A percentile compares a stretch with the other conserved stretches of the same genome.
Evolutionary conservation across 1,140 invertebrate species (phyloP).

Genomic region (Conopomorpha cramerella): DNA sequence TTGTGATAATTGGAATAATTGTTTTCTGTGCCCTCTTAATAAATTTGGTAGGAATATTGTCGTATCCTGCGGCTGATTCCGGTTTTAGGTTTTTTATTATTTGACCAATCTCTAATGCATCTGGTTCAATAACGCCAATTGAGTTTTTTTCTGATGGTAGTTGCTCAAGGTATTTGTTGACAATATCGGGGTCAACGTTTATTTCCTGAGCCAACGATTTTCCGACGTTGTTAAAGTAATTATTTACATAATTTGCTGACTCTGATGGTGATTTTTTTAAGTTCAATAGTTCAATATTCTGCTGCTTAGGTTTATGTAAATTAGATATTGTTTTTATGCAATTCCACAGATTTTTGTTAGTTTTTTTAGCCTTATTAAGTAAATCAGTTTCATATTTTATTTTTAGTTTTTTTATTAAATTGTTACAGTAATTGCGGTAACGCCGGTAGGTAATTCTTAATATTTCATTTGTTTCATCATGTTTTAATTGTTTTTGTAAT

Average conservation of each 20-base stretch:
- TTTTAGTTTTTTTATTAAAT: conserved; percentile 1
- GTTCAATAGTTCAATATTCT: neutral
- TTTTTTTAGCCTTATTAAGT: conserved; percentile 1
- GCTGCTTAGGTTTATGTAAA: neutral
- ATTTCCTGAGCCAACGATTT: neutral
- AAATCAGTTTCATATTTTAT: conserved; percentile 2
- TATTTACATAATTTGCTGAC: conserved; percentile 1
- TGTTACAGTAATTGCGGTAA: neutral
- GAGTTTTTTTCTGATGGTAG: neutral
- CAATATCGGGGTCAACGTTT: neutral
- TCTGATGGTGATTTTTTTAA: neutral
- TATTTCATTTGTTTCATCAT: neutral
- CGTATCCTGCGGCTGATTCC: neutral
- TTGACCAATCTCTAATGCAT: neutral
- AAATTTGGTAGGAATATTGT: neutral
- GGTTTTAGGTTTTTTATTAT: neutral
- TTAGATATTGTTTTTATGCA: conserved; percentile 2
- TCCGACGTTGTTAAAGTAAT: conserved; percentile 1
- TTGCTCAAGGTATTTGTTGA: neutral
- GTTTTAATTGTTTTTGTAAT: conserved; percentile 1
- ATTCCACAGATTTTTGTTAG: conserved; percentile 3
- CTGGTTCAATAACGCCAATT: neutral
- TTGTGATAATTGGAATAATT: neutral
- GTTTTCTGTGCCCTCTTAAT: neutral
- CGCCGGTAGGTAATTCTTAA: neutral